These are phyloP conservation scores for Odontocolon sp. DNA, from an alignment of 2,888 invertebrate species.

Conservation along the genomic window DNA sequence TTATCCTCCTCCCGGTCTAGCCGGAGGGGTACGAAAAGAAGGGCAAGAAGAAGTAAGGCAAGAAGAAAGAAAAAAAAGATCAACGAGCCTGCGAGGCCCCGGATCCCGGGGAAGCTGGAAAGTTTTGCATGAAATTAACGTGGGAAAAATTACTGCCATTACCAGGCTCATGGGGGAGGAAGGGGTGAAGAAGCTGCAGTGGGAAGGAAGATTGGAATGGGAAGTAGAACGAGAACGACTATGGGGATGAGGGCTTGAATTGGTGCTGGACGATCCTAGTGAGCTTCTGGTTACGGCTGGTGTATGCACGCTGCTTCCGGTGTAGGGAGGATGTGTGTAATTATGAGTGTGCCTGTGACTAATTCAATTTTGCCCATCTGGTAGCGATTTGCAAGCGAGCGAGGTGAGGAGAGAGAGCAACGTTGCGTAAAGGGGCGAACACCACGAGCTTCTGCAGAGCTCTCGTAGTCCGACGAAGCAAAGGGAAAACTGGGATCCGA, in stretches of 20 bases:
- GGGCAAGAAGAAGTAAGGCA: slow-evolving; percentile 14
- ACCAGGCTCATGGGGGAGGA: slow-evolving; percentile 48
- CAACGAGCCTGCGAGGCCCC: slow-evolving; percentile 29
- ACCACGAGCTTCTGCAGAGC: slow-evolving; percentile 18
- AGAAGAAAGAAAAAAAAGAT: slow-evolving; percentile 25
- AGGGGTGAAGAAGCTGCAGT: slow-evolving; percentile 42
- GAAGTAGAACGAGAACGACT: slow-evolving; percentile 13
- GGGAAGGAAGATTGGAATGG: slow-evolving; percentile 7
- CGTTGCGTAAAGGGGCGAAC: slow-evolving; percentile 1
- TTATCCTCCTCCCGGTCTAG: slow-evolving; percentile 31
- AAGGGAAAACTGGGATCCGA: slow-evolving; percentile 55
- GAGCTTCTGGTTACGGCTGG: slow-evolving; percentile 32
- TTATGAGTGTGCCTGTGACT: slow-evolving; percentile 69
- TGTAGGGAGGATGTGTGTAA: slow-evolving; percentile 57
- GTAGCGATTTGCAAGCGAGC: slow-evolving; percentile 66
- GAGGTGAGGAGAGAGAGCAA: slow-evolving; percentile 18
- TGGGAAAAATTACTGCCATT: slow-evolving; percentile 73
- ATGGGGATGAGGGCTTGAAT: slow-evolving; percentile 40
- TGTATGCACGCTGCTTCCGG: slow-evolving; percentile 27
- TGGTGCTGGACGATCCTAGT: slow-evolving; percentile 45
- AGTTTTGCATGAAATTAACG: slow-evolving; percentile 74
- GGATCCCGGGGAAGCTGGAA: slow-evolving; percentile 62
- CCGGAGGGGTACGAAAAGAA: slow-evolving; percentile 12
- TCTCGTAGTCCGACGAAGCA: slow-evolving; percentile 2
- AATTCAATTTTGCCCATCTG: slow-evolving; percentile 71